Evolutionary conservation across 2,888 invertebrate species (phyloP).

Genomic region (Tetranychus piercei): DNA sequence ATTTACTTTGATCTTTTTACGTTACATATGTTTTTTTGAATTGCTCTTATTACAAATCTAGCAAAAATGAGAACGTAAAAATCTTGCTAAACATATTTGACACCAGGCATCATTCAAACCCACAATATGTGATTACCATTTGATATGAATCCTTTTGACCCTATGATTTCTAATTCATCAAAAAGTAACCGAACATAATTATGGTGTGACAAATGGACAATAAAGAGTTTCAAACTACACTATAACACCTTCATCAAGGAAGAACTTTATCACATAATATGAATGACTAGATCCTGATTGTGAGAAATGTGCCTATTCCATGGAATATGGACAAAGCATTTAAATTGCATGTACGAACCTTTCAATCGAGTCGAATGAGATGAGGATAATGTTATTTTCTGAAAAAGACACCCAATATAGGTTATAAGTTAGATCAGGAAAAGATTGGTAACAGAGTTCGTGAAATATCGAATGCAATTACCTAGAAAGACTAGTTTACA

Average conservation of each 20-base stretch:
- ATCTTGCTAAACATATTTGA: too few relatives aligned
- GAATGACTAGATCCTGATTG: not conserved
- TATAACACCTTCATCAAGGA: not conserved
- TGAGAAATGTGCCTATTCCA: not conserved
- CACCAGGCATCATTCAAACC: too few relatives aligned
- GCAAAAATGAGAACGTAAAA: too few relatives aligned
- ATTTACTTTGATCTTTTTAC: too few relatives aligned
- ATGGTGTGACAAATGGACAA: too few relatives aligned
- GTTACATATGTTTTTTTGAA: too few relatives aligned
- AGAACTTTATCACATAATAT: not conserved
- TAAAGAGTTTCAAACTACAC: too few relatives aligned
- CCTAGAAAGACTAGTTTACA: not conserved
- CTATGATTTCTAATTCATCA: not conserved
- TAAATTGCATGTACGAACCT: not conserved
- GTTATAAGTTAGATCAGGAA: not conserved
- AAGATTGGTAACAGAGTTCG: not conserved
- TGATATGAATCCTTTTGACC: not conserved
- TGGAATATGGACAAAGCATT: not conserved
- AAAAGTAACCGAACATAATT: too few relatives aligned
- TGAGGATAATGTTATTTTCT: not conserved
- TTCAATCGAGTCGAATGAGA: not conserved
- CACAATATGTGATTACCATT: not conserved
- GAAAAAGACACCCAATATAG: not conserved
- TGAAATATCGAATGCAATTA: not conserved
- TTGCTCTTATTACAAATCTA: too few relatives aligned